Base-by-base conservation (phyloP, 2,888 invertebrate genomes). In the Schizotus pectinicornis region DNA sequence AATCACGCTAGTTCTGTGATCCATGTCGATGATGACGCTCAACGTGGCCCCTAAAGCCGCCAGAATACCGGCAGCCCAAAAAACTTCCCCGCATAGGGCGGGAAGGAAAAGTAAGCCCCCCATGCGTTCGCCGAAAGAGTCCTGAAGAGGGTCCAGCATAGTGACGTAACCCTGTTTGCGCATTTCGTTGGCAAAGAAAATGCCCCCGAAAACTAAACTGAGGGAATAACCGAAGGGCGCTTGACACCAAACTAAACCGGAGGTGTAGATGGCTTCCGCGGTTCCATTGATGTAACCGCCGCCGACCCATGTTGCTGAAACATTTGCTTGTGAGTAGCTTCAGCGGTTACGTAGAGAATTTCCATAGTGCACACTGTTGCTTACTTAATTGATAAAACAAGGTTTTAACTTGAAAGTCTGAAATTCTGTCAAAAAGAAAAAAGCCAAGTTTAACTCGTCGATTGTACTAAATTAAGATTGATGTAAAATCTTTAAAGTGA, bases 231-330 rank as follows among this genome's bases (percentile, higher is more conserved):
- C 98, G 80, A 99, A 94, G n/a, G 98, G 98, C 50, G 98, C 98
- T 83, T 98, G 97, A 80, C 98, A 98, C 95, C 97, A 98, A 38
- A 97, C 88, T 74, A 98, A 83, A 1, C 96, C 97, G 60, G 86
- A 88, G 36, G 93, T 94, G 82, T 94, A 98, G 73, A 98, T 94
- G 42, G 93, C 94, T 82, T 99, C 98, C 22, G 98, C 97, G 11
- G 98, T 98, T 63, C 98, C 98, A 80, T 99, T 99, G 79, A 99
- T 99, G 83, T 98, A 99, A 47, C 98, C 98, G 38, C 99, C 98
- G 62, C 98, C 99, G 49, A 99, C 98, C 98, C 99, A 99, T 9
- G 98, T 99, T 42, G 98, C 98, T 94, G 49, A 7, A 67, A 66
- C 55, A 47, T 30, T 22, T 22, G 5, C 22, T 5, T 3, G 2